Evolutionary conservation across 2,797 vertebrate species (phyloP), one percentile per base, ranked within the genome.

Genomic region (Spinus olivaceus): DNA sequence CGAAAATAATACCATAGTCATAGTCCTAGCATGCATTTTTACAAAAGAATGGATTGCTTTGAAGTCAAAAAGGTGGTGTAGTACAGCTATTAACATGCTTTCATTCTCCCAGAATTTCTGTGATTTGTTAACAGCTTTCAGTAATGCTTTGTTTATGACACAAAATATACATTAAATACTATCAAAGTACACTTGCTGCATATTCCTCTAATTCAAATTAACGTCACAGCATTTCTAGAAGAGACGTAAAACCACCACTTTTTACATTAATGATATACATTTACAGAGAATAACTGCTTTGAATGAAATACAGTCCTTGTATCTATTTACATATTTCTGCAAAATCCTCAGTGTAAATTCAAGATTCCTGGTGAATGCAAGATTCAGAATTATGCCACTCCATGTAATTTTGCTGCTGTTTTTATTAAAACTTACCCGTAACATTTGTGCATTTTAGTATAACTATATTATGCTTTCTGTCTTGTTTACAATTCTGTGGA

Each of bases 341-440:
- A 94, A 92, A 96, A 96, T 86, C 51, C 50, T 93, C 80, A 88
- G 37, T 69, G 86, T 54, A 73, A 94, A 66, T 78, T 82, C 94
- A 82, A 85, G 67, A 95, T 79, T 91, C 90, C 73, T 82, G 35
- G 56, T 87, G 92, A 94, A 87, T 51, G 27, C 93, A 95, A 91
- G 56, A 81, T 64, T 95, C 44, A 53, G 30, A 97, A 95, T 88
- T 77, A 81, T 35, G 86, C 56, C 72, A 93, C 27, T 61, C 90
- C 46, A 15, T 65, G 28, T n/a, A 16, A 53, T 87, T 89, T 71
- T 79, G 87, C 81, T 96, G 64, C 66, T 72, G 8, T 32, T 86
- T 96, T 95, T 85, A 83, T 94, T 92, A 82, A 59, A 96, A 98
- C 97, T 98, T 98, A 98, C 97, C 96, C 94, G 73, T 97, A 97